phyloP scores from a whole-genome alignment of 1,140 invertebrate genomes.

The Ceratina australensis region DNA sequence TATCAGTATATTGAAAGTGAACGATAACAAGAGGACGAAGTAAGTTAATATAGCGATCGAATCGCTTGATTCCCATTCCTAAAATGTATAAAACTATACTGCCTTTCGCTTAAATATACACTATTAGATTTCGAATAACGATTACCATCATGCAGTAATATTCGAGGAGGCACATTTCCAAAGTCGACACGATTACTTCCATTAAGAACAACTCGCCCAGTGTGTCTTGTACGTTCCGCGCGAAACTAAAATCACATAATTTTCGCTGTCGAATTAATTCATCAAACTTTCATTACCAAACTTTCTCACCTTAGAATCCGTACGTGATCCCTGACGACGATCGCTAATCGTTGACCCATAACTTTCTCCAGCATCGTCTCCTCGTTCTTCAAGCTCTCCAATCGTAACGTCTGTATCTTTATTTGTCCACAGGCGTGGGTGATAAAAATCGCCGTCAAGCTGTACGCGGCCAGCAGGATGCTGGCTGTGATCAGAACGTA shows the following conservation, averaged over 20 bases:
- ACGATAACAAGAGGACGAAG: constrained; percentile 54
- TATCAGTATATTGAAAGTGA: constrained; percentile 64
- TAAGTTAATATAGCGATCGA: constrained; percentile 57
- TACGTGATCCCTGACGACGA: constrained; percentile 36
- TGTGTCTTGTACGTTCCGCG: constrained; percentile 12
- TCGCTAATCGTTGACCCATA: constrained; percentile 7
- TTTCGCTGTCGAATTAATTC: no score
- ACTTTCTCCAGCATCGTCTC: not conserved
- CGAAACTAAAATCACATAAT: constrained; percentile 56
- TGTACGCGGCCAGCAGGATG: constrained; percentile 58
- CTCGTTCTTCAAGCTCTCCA: constrained; percentile 36
- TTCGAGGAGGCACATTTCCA: constrained; percentile 48
- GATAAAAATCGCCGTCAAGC: constrained; percentile 61
- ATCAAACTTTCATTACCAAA: not conserved
- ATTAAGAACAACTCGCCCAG: constrained; percentile 44
- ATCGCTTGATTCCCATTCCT: constrained; percentile 62
- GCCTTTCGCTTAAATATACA: not conserved
- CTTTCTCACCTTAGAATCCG: constrained; percentile 39
- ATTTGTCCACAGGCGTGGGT: constrained; percentile 64
- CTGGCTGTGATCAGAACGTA: constrained; percentile 56
- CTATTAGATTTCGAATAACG: no score
- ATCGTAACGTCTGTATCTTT: constrained; percentile 41
- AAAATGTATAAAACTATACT: constrained; percentile 7
- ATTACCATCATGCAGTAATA: constrained; percentile 57
- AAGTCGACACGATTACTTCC: constrained; percentile 46